A percentile compares a stretch with the other conserved stretches of the same genome.
Conservation (phyloP, 2,888 invertebrate genomes). For the Odontomyia ornata region DNA sequence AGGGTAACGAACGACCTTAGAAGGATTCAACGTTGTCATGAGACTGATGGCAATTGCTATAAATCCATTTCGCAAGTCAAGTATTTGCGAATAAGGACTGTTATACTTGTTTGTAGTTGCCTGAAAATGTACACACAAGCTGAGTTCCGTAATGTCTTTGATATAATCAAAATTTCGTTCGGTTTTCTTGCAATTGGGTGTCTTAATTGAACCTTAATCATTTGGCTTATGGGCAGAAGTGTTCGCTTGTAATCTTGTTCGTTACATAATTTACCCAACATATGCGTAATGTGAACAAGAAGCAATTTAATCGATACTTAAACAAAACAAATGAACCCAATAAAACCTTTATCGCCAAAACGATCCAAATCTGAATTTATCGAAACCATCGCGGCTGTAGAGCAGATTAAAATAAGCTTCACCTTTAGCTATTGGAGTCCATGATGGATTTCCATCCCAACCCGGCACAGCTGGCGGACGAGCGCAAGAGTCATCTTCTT, state of each 20-base stretch:
- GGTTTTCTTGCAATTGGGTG: no score
- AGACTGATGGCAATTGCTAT: conserved; percentile 16
- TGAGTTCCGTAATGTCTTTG: no score
- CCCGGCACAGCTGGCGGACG: not conserved
- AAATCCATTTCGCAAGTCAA: not conserved
- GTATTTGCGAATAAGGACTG: not conserved
- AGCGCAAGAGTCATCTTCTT: conserved; percentile 6
- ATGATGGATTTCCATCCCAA: not conserved
- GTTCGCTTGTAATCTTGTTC: no score
- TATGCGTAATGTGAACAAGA: no score
- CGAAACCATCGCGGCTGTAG: not conserved
- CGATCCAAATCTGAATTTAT: not conserved
- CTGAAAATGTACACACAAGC: no score
- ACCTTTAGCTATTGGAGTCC: not conserved
- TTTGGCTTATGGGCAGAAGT: no score
- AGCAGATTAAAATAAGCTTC: not conserved
- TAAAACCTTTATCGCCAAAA: no score
- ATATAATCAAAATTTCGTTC: no score
- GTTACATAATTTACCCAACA: no score
- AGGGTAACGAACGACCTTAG: conserved; percentile 28
- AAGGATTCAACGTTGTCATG: not conserved
- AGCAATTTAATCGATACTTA: no score
- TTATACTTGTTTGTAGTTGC: not conserved
- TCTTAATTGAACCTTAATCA: no score
- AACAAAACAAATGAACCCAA: no score